A percentile compares a stretch with the other conserved stretches of the same genome.
Conservation (phyloP, 2,113 vertebrate genomes). For the Elanoides forficatus region DNA sequence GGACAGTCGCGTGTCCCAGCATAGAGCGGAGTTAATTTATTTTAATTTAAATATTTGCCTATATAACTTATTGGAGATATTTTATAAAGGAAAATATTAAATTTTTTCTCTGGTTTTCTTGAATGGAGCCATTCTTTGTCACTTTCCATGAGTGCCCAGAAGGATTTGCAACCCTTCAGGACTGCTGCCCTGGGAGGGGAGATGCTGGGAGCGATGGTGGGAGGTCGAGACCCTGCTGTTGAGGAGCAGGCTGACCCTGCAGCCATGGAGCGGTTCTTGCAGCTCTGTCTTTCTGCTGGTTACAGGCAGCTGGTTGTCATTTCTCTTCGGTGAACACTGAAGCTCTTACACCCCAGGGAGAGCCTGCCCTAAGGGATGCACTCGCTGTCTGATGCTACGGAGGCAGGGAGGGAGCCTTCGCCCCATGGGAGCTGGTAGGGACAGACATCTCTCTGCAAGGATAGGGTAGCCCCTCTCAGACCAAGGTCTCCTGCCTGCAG, state of each 20-base stretch:
- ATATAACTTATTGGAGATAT: constrained; percentile 48
- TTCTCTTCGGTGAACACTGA: not conserved
- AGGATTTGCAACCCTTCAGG: not conserved
- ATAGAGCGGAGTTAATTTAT: constrained; percentile 48
- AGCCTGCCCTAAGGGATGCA: not conserved
- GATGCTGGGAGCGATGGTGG: accelerated
- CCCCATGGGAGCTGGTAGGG: not conserved
- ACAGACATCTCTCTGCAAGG: not conserved
- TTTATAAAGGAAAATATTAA: constrained; percentile 66
- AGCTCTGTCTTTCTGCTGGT: not conserved
- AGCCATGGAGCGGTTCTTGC: accelerated
- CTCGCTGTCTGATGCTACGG: accelerated
- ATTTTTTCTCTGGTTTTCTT: constrained; percentile 57
- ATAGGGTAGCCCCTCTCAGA: not conserved
- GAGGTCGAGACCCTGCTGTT: not conserved
- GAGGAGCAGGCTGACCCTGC: not conserved
- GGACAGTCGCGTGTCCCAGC: not conserved
- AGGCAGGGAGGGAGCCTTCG: not conserved
- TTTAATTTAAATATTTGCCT: constrained; percentile 60
- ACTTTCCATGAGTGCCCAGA: not conserved
- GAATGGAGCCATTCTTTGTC: not conserved
- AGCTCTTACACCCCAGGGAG: not conserved
- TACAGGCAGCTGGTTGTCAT: too few relatives aligned
- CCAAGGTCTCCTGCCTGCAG: not conserved
- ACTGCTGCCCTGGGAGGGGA: not conserved